Evolutionary conservation across 2,888 invertebrate species (phyloP).

Genomic region (Acronicta alni): DNA sequence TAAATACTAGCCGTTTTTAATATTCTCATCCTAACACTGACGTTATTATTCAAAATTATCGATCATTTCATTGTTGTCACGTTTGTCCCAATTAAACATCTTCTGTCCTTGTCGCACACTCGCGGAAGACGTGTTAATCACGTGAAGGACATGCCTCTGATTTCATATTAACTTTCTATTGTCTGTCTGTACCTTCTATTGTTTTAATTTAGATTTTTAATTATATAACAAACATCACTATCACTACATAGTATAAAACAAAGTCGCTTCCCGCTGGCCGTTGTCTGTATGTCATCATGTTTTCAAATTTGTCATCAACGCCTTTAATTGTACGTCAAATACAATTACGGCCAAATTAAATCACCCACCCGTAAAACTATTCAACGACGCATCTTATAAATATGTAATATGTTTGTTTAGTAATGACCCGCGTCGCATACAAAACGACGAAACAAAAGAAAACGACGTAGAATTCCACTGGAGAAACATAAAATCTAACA

Average conservation of each 20-base stretch:
- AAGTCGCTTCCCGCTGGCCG: too few species aligned
- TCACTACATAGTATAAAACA: too few species aligned
- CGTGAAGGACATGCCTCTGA: slow-evolving; percentile 11
- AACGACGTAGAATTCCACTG: slow-evolving; percentile 35
- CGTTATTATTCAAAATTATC: slow-evolving; percentile 19
- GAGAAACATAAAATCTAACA: slow-evolving; percentile 48
- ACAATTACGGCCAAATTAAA: slow-evolving; percentile 18
- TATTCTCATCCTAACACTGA: background rate
- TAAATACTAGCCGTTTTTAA: too few species aligned
- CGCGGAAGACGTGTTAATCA: slow-evolving; percentile 19
- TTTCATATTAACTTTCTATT: slow-evolving; percentile 30
- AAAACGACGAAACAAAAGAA: slow-evolving; percentile 41
- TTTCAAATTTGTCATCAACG: background rate
- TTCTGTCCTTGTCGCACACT: slow-evolving; percentile 49
- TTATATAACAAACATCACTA: too few species aligned
- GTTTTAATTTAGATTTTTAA: too few species aligned
- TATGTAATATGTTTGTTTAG: slow-evolving; percentile 39
- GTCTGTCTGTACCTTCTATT: background rate
- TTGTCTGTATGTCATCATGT: too few species aligned
- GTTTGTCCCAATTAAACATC: slow-evolving; percentile 50
- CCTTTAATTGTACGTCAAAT: slow-evolving; percentile 8
- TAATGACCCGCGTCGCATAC: slow-evolving; percentile 30
- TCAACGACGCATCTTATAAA: slow-evolving; percentile 35
- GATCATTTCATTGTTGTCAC: slow-evolving; percentile 52
- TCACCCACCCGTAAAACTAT: slow-evolving; percentile 14